Evolutionary conservation across 2,888 invertebrate species (phyloP).

Genomic region (Ferrisia virgata): DNA sequence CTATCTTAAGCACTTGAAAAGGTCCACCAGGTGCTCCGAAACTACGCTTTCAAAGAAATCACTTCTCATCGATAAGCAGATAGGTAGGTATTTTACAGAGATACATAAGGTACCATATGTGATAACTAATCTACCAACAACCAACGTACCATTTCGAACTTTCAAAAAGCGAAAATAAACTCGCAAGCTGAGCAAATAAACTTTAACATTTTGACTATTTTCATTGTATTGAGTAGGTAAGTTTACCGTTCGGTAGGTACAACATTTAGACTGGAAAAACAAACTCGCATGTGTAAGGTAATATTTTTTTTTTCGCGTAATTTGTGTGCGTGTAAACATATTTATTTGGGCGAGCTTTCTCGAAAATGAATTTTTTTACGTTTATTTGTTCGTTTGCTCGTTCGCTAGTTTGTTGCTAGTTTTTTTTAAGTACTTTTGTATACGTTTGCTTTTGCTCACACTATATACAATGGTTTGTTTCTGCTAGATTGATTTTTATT

Average conservation of each 20-base stretch:
- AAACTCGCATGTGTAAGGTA: not conserved
- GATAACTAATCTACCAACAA: too few relatives aligned
- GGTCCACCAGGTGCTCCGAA: too few relatives aligned
- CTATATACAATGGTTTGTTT: not conserved
- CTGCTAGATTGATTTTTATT: not conserved
- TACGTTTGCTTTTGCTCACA: not conserved
- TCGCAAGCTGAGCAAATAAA: not conserved
- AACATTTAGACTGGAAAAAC: not conserved
- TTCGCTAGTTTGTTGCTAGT: not conserved
- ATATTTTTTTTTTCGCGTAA: not conserved
- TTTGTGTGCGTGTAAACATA: not conserved
- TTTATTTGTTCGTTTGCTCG: not conserved
- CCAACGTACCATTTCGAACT: too few relatives aligned
- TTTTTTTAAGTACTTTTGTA: not conserved
- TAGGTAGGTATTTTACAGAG: too few relatives aligned
- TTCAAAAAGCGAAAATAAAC: not conserved
- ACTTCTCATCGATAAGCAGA: too few relatives aligned
- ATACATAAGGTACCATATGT: too few relatives aligned
- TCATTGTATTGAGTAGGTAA: not conserved
- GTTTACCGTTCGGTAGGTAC: not conserved
- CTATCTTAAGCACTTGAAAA: too few relatives aligned
- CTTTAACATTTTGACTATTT: not conserved
- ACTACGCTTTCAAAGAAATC: too few relatives aligned
- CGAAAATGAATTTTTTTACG: not conserved
- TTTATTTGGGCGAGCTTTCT: not conserved